Base-by-base conservation (phyloP, 2,113 vertebrate species). In the Gymnocephalus cernua region DNA sequence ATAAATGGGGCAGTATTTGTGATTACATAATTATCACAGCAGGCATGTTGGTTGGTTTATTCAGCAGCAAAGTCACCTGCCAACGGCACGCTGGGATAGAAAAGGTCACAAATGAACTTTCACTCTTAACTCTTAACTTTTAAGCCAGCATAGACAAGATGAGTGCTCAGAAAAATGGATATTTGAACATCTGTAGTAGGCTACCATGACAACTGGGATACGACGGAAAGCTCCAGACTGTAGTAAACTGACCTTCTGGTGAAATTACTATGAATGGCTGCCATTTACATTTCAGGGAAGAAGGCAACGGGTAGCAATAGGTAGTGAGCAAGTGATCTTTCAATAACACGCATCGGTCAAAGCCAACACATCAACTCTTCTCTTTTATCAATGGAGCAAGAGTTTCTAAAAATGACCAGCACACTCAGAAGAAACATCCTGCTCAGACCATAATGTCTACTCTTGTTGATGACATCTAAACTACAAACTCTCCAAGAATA, bases 401-500 rank as follows among this genome's bases (percentile, higher is more conserved):
- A 18, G 3, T 19, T 59, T 59, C 7, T 44, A 10, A 12, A 6
- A 63, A 8, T 23, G 4, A 38, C 35, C 19, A 13, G 6, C 32
- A 38, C 21, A 15, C 12, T 13, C 21, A 57, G 2, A 8, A 19
- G 9, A 44, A 50, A 44, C 6, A 57, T 38, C 50, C 23, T 19
- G 35, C 1, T 18, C 8, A 3, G 1, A 54, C 11, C 4, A 21
- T 25, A 7, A 27, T 12, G 2, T 4, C n/a, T n/a, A n/a, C n/a
- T n/a, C 29, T 8, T 56, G 21, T 41, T 51, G 4, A 16, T 19
- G 32, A 2, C 15, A 51, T 48, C 2, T 5, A n/a, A 66, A 56
- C 32, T 79, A 18, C 19, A 50, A 50, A 21, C 48, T 7, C 77
- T 72, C 54, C 62, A 72, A 21, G 66, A 77, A 38, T 18, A 25